Conservation (phyloP, 2,113 vertebrate genomes). For the Saguinus midas region DNA sequence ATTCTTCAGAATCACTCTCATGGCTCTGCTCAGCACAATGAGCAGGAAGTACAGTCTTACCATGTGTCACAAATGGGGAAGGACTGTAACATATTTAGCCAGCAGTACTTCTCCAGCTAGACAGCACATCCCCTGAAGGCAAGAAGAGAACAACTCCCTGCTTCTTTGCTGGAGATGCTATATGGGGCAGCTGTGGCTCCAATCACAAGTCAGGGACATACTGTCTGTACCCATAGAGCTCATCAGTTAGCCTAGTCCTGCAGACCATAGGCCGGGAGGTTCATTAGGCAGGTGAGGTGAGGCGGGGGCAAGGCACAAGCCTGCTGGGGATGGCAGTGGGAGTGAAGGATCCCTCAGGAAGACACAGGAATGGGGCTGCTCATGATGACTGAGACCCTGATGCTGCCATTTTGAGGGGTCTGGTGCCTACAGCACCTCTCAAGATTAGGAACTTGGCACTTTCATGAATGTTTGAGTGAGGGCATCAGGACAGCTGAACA, state of each 20-base stretch:
- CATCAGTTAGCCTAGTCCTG: neutral
- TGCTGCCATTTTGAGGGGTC: neutral
- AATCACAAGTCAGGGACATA: neutral
- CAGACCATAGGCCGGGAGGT: neutral
- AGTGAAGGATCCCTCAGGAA: neutral
- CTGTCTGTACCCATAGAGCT: neutral
- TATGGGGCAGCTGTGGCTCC: neutral
- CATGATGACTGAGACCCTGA: fast-evolving
- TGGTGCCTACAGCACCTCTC: neutral
- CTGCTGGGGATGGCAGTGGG: neutral
- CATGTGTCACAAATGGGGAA: neutral
- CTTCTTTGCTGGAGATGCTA: neutral
- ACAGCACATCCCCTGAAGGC: neutral
- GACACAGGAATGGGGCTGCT: neutral
- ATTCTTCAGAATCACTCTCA: neutral
- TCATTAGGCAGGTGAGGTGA: neutral
- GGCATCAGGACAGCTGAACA: neutral
- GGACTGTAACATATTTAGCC: neutral
- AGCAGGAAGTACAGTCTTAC: neutral
- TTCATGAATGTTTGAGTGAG: neutral
- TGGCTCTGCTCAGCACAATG: neutral
- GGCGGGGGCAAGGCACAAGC: neutral
- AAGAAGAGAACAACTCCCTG: neutral
- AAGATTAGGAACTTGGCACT: neutral
- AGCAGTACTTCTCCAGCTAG: neutral